phyloP scores from a whole-genome alignment of 2,888 invertebrate species.

The Agonopterix subpropinquella region DNA sequence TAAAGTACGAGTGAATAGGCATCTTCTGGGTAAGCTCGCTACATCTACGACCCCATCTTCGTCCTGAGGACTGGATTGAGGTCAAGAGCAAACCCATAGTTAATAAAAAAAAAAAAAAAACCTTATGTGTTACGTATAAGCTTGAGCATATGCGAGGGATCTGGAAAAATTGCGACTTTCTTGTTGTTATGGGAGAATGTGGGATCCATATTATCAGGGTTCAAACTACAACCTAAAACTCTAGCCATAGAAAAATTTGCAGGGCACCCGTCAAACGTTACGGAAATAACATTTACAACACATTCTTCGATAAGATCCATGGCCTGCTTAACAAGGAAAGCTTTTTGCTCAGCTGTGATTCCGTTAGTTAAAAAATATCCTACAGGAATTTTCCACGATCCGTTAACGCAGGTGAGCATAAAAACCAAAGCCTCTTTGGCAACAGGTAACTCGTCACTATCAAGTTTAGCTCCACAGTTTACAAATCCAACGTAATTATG shows the following conservation, averaged over 20 bases:
- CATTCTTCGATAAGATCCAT: conserved; percentile 4
- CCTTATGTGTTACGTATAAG: too few relatives aligned
- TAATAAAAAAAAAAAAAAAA: too few relatives aligned
- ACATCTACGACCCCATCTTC: too few relatives aligned
- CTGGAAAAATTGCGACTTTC: too few relatives aligned
- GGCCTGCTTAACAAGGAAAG: not conserved
- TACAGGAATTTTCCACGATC: conserved; percentile 10
- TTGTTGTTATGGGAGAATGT: not conserved
- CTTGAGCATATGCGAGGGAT: too few relatives aligned
- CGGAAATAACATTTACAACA: not conserved
- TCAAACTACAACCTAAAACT: conserved; percentile 2
- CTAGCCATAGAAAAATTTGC: conserved; percentile 4
- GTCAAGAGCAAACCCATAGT: too few relatives aligned
- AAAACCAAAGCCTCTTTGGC: conserved; percentile 9
- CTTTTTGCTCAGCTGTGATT: conserved; percentile 4
- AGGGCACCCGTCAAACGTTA: conserved; percentile 6
- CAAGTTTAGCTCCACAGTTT: conserved; percentile 1
- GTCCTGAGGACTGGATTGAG: too few relatives aligned
- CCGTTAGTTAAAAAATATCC: conserved; percentile 8
- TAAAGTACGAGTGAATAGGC: too few relatives aligned
- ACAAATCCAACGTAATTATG: conserved; percentile 7
- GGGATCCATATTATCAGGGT: not conserved
- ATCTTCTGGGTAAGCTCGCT: too few relatives aligned
- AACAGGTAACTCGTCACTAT: not conserved
- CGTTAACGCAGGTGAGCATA: conserved; percentile 8